Evolutionary conservation across 2,888 invertebrate genomes (phyloP).

Genomic region (Lamproptera curius): DNA sequence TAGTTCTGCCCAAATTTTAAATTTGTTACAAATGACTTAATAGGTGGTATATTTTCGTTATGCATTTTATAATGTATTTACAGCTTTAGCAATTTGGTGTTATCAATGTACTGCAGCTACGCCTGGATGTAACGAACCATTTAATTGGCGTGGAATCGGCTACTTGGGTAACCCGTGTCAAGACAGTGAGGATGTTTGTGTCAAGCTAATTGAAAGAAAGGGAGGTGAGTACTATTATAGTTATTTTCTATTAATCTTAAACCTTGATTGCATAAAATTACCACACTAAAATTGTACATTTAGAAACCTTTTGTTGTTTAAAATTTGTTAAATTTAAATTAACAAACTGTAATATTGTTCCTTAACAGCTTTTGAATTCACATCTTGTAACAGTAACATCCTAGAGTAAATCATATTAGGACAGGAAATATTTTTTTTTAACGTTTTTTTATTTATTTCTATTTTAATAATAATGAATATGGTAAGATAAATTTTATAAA

Average conservation of each 20-base stretch:
- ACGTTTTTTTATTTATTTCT: too few species aligned
- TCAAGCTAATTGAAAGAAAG: slow-evolving; percentile 91
- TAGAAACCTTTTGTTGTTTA: too few species aligned
- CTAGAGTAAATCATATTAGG: too few species aligned
- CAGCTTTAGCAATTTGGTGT: slow-evolving; percentile 86
- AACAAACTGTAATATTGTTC: too few species aligned
- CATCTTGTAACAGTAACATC: too few species aligned
- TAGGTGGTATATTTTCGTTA: not conserved
- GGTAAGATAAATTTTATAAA: too few species aligned
- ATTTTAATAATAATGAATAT: too few species aligned
- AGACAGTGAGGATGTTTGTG: slow-evolving; percentile 90
- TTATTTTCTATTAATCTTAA: too few species aligned
- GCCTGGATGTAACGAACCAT: slow-evolving; percentile 90
- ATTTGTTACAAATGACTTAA: not conserved
- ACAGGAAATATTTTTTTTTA: too few species aligned
- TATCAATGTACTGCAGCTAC: slow-evolving; percentile 93
- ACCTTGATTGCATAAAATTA: too few species aligned
- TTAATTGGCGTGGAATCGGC: slow-evolving; percentile 88
- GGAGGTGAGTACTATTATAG: slow-evolving; percentile 86
- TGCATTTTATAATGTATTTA: slow-evolving; percentile 13
- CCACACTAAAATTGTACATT: too few species aligned
- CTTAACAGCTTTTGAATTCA: not conserved
- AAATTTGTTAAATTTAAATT: too few species aligned
- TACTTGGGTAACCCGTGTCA: slow-evolving; percentile 90
- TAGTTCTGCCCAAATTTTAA: not conserved